Conservation (phyloP, 2,113 vertebrate species). For the Syngnathus scovelli region DNA sequence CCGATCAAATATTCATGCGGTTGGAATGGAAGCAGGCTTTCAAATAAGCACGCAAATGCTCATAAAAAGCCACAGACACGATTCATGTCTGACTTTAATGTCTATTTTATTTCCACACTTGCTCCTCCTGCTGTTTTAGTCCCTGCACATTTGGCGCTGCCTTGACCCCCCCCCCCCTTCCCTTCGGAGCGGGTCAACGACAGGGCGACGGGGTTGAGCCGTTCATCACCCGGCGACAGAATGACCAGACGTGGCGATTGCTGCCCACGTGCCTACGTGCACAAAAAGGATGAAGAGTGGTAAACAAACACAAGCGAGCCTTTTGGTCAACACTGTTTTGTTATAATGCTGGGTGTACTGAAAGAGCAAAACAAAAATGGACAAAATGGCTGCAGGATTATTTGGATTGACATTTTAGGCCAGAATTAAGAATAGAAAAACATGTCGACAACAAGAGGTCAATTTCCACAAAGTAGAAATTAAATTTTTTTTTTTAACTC, state of each 20-base stretch:
- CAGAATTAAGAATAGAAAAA: too few relatives aligned
- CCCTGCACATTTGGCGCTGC: neutral
- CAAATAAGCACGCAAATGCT: conserved; percentile 2
- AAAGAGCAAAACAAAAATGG: neutral
- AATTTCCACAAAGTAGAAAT: too few relatives aligned
- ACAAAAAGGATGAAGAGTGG: conserved; percentile 35
- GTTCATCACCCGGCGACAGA: conserved; percentile 37
- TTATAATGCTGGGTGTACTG: neutral
- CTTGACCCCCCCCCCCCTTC: neutral
- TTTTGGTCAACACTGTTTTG: conserved; percentile 26
- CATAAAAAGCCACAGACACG: neutral
- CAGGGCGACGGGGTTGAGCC: conserved; percentile 27
- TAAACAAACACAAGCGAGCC: conserved; percentile 46
- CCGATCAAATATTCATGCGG: conserved; percentile 45
- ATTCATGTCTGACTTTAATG: neutral
- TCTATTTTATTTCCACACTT: neutral
- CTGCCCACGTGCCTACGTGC: conserved; percentile 6
- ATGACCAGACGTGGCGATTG: conserved; percentile 31
- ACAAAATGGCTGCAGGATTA: neutral
- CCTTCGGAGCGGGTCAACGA: conserved; percentile 17
- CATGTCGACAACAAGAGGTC: too few relatives aligned
- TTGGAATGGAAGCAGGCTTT: conserved; percentile 16
- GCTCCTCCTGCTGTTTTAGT: neutral
- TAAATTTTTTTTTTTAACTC: too few relatives aligned
- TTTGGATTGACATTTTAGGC: neutral